phyloP scores from a whole-genome alignment of 2,797 vertebrate genomes.

The Malacoraja senta region DNA sequence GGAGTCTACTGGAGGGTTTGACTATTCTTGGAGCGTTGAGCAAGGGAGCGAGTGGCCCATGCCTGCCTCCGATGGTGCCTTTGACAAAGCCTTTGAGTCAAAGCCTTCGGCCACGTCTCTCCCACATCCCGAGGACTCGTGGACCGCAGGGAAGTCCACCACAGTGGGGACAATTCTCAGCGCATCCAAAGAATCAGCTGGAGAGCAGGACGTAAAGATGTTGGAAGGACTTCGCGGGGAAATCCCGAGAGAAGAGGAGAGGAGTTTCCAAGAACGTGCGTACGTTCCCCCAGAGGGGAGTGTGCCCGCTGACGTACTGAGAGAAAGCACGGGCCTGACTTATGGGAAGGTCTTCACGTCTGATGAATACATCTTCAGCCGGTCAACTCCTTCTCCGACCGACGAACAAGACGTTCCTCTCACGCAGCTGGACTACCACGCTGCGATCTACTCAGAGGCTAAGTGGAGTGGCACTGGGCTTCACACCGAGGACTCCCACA shows the following conservation, averaged over 20 bases:
- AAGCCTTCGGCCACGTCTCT: background rate
- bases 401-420: slow-evolving; percentile 39
- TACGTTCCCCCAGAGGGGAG: background rate
- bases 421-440: slow-evolving; percentile 51
- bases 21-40: slow-evolving; percentile 43
- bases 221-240: background rate
- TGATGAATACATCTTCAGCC: slow-evolving; percentile 46
- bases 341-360: slow-evolving; percentile 40
- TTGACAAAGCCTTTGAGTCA: slow-evolving; percentile 32
- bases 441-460: slow-evolving; percentile 52
- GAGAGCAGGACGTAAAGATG: background rate
- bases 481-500: slow-evolving; percentile 48
- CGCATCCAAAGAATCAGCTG: background rate
- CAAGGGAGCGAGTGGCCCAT: slow-evolving; percentile 31
- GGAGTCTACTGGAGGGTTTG: slow-evolving; percentile 42
- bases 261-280: no score
- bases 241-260: background rate
- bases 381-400: slow-evolving; percentile 49
- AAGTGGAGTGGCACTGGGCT: slow-evolving; percentile 57
- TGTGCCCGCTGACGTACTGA: background rate
- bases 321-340: background rate
- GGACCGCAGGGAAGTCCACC: background rate
- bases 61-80: background rate
- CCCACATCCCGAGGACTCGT: background rate
- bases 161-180: no score